Conservation (phyloP, 2,888 invertebrate genomes). For the Microdon myrmicae region DNA sequence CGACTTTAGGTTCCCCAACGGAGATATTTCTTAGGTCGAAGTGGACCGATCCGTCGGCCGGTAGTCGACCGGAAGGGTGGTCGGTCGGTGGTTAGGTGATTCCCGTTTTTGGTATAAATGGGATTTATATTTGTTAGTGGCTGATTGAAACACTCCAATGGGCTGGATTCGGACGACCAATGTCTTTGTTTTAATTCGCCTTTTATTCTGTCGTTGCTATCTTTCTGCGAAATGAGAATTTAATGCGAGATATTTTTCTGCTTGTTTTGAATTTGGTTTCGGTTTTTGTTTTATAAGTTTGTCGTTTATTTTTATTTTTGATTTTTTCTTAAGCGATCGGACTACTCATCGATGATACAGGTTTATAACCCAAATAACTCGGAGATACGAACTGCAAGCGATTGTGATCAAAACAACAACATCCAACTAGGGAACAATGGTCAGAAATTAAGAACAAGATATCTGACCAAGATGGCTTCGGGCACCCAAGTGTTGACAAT, state of each 20-base stretch:
- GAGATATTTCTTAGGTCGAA: no score
- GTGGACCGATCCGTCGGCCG: no score
- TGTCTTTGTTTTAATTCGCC: neutral
- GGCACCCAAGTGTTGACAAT: slow-evolving; percentile 31
- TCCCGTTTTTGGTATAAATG: slow-evolving; percentile 32
- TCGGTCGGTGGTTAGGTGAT: slow-evolving; percentile 25
- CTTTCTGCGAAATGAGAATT: slow-evolving; percentile 30
- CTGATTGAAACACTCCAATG: neutral
- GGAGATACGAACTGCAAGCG: slow-evolving; percentile 16
- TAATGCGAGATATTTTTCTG: slow-evolving; percentile 45
- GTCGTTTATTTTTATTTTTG: slow-evolving; percentile 24
- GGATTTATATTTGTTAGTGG: slow-evolving; percentile 28
- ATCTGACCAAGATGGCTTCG: slow-evolving; percentile 38
- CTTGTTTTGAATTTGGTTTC: slow-evolving; percentile 11
- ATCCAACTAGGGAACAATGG: no score
- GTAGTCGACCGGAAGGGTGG: slow-evolving; percentile 43
- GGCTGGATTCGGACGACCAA: neutral
- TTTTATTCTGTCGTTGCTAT: slow-evolving; percentile 19
- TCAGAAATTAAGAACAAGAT: slow-evolving; percentile 7
- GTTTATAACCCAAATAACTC: slow-evolving; percentile 23
- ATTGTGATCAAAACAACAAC: slow-evolving; percentile 11
- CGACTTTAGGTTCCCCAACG: no score
- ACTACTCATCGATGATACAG: slow-evolving; percentile 22
- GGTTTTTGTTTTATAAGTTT: no score
- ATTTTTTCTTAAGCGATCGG: slow-evolving; percentile 5